Evolutionary conservation across 2,113 vertebrate genomes (phyloP).

Genomic region (Leucopsar rothschildi): DNA sequence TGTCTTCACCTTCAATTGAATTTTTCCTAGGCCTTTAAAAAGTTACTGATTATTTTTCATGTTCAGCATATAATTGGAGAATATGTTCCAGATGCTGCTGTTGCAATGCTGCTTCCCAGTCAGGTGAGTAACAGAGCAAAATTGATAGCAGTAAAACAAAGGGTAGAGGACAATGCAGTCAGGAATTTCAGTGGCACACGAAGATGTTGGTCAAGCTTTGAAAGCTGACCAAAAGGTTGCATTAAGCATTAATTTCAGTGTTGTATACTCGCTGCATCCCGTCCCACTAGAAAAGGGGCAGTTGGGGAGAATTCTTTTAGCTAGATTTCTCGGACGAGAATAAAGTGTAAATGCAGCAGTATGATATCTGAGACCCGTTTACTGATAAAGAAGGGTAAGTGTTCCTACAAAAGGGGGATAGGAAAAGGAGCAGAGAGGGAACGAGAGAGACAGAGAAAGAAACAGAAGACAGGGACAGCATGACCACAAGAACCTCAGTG

Average conservation of each 20-base stretch:
- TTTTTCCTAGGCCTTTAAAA: not conserved
- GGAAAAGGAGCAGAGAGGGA: not conserved
- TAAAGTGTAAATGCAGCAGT: not conserved
- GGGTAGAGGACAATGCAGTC: not conserved
- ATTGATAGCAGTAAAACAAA: not conserved
- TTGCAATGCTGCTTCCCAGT: not conserved
- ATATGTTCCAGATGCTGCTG: not conserved
- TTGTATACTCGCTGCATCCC: not conserved
- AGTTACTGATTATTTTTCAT: not conserved
- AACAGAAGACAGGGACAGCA: no score
- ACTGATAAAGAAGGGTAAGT: not conserved
- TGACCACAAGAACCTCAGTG: no score
- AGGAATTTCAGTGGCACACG: fast-evolving
- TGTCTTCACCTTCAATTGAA: not conserved
- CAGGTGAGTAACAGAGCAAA: not conserved
- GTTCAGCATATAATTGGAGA: not conserved
- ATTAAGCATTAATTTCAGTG: not conserved
- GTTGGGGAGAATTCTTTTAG: not conserved
- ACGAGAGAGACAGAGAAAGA: not conserved
- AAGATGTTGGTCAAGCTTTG: not conserved
- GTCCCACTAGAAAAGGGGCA: fast-evolving
- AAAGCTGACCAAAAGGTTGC: not conserved
- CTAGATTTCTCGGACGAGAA: not conserved
- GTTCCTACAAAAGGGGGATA: not conserved
- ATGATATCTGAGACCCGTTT: not conserved